These are phyloP conservation scores for Rattus rattus DNA, from an alignment of 2,113 vertebrate species.

Conservation along the genomic window DNA sequence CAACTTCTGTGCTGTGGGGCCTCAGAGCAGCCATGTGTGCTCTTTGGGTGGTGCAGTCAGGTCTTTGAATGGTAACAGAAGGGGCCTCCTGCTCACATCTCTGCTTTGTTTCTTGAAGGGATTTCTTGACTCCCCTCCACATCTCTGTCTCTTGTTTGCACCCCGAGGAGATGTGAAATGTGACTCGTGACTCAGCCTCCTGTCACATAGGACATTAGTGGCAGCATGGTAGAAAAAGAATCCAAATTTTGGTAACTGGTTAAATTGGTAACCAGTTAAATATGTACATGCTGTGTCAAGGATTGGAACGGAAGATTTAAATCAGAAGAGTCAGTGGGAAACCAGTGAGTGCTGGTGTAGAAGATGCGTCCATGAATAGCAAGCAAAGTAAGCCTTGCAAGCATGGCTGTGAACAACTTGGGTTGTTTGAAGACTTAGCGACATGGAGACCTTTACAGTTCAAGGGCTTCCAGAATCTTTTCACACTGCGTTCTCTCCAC, in stretches of 20 bases:
- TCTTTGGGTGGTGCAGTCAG: too few relatives aligned
- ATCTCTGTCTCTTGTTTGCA: background rate
- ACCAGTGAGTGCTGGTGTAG: conserved; percentile 19
- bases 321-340: conserved; percentile 17
- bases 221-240: background rate
- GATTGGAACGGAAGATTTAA: conserved; percentile 45
- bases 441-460: background rate
- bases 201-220: background rate
- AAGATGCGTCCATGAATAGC: conserved; percentile 31
- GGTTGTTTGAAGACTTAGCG: background rate
- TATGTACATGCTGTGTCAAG: background rate
- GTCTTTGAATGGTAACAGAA: too few relatives aligned
- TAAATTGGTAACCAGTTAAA: background rate
- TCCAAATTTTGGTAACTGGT: conserved; percentile 13
- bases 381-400: conserved; percentile 31
- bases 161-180: background rate
- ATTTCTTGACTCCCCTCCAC: background rate
- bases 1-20: too few relatives aligned
- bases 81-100: background rate
- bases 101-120: background rate
- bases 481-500: background rate
- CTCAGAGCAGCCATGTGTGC: too few relatives aligned
- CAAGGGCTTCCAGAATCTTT: background rate
- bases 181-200: background rate
- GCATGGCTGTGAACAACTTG: conserved; percentile 30